Evolutionary conservation across 2,888 invertebrate species (phyloP).

Genomic region (Piscicola geometra): DNA sequence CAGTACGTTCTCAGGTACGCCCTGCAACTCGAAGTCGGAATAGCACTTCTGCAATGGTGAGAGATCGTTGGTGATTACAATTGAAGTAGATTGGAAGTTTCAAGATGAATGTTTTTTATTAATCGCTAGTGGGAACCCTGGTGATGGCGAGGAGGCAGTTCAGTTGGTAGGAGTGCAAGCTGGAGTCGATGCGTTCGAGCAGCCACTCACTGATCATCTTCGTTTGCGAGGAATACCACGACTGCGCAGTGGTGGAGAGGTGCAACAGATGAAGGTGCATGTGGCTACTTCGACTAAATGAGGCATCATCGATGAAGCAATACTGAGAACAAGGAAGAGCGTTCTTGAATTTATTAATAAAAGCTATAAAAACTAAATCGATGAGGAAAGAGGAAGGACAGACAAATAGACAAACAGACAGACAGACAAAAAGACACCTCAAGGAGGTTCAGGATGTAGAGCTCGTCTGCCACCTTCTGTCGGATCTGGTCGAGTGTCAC

Average conservation of each 20-base stretch:
- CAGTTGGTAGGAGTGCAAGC: constrained; percentile 92
- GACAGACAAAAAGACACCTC: constrained; percentile 59
- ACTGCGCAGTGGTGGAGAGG: no score
- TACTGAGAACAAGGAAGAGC: neutral
- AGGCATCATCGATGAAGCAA: neutral
- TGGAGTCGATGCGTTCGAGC: constrained; percentile 82
- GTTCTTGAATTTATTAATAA: neutral
- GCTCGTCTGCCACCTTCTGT: constrained; percentile 84
- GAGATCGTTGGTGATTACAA: neutral
- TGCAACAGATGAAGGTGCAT: neutral
- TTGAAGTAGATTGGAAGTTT: neutral
- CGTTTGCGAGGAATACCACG: constrained; percentile 92
- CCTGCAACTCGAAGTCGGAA: constrained; percentile 97
- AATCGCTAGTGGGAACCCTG: constrained; percentile 64
- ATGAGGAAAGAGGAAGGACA: neutral
- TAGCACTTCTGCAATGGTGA: constrained; percentile 77
- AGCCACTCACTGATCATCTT: constrained; percentile 90
- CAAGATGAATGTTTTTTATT: neutral
- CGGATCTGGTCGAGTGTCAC: constrained; percentile 96
- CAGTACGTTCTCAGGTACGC: constrained; percentile 92
- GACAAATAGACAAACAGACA: neutral
- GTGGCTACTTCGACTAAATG: neutral
- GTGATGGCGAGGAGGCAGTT: constrained; percentile 89
- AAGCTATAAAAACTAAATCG: no score
- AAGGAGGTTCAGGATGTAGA: constrained; percentile 76